phyloP scores from a whole-genome alignment of 2,888 invertebrate genomes.

The Scrobipalpa atriplicella region DNA sequence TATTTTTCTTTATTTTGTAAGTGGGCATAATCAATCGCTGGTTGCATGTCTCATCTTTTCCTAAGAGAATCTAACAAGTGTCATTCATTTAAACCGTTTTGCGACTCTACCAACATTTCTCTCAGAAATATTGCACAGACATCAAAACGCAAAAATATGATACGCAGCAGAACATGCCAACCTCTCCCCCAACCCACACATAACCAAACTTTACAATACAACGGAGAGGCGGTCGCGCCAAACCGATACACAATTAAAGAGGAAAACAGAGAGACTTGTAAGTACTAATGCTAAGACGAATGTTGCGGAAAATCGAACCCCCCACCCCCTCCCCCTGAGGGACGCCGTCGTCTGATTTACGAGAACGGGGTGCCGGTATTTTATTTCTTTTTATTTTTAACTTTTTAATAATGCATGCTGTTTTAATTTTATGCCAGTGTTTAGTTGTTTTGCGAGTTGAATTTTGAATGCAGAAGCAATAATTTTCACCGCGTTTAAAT shows the following conservation, averaged over 20 bases:
- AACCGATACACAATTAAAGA: constrained; percentile 80
- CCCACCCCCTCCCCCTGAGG: constrained; percentile 49
- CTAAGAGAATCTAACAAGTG: too few relatives aligned
- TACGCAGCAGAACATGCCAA: background rate
- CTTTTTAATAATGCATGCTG: constrained; percentile 38
- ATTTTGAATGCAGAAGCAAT: constrained; percentile 24
- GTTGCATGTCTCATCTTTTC: too few relatives aligned
- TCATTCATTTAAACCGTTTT: too few relatives aligned
- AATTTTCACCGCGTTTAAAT: constrained; percentile 17
- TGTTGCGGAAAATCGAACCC: constrained; percentile 80
- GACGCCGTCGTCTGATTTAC: constrained; percentile 74
- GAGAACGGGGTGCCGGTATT: constrained; percentile 57
- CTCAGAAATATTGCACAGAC: background rate
- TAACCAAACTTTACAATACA: constrained; percentile 25
- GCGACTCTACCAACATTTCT: background rate
- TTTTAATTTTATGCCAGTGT: constrained; percentile 31
- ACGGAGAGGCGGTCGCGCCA: constrained; percentile 48
- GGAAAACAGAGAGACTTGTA: constrained; percentile 75
- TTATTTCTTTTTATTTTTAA: constrained; percentile 58
- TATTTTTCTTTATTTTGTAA: background rate
- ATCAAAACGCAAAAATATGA: constrained; percentile 2
- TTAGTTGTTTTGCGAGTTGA: constrained; percentile 23
- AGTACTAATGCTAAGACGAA: constrained; percentile 80
- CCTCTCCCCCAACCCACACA: constrained; percentile 20
- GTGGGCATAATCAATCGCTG: background rate